Conservation (phyloP, 2,113 vertebrate species). For the Centropus bengalensis region DNA sequence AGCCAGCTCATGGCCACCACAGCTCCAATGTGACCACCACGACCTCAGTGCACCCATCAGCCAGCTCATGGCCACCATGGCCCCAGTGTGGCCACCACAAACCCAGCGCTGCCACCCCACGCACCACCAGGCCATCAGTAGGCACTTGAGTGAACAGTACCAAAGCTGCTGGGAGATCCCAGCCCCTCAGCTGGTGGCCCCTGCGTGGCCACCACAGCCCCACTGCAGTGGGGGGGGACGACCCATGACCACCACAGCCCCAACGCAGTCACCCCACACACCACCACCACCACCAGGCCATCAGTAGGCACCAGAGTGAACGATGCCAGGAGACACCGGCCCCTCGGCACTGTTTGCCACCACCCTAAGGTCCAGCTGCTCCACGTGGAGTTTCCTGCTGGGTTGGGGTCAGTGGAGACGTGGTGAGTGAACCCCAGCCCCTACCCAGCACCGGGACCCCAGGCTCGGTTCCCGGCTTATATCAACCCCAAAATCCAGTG, state of each 20-base stretch:
- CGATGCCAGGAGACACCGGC: accelerated
- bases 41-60: too few relatives aligned
- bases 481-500: accelerated
- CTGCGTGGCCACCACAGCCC: too few relatives aligned
- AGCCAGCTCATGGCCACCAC: too few relatives aligned
- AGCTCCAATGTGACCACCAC: too few relatives aligned
- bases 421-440: accelerated
- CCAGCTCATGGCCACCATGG: too few relatives aligned
- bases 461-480: background rate
- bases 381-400: accelerated
- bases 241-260: background rate
- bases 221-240: too few relatives aligned
- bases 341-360: accelerated
- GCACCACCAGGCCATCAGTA: too few relatives aligned
- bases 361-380: accelerated
- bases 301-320: background rate
- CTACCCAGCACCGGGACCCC: accelerated
- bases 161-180: too few relatives aligned
- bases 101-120: too few relatives aligned
- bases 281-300: accelerated
- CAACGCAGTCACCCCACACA: background rate
- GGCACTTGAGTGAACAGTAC: too few relatives aligned
- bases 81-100: too few relatives aligned
- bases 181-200: too few relatives aligned
- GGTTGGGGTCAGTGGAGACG: accelerated